Evolutionary conservation across 2,797 vertebrate species (phyloP).

Genomic region (Perodicticus potto): DNA sequence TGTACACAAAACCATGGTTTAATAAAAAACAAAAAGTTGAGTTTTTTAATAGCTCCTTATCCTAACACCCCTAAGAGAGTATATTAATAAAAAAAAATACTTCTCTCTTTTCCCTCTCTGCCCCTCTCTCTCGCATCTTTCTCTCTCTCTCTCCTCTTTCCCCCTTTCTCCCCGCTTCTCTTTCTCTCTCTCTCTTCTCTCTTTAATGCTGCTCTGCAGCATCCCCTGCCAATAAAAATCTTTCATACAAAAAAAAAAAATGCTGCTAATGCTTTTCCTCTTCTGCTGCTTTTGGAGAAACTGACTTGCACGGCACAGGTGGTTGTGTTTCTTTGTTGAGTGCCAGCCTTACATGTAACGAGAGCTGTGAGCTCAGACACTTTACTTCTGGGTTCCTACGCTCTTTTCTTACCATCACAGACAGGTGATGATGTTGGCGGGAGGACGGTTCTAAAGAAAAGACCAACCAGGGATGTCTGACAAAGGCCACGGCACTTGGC

Average conservation of each 20-base stretch:
- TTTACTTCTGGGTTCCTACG: not conserved
- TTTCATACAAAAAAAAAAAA: not conserved
- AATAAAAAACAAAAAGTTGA: too few relatives aligned
- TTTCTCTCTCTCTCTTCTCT: too few relatives aligned
- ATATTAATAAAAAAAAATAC: not conserved
- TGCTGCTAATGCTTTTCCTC: not conserved
- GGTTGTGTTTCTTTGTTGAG: not conserved
- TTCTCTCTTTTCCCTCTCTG: not conserved
- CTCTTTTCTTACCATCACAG: not conserved
- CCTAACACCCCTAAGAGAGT: not conserved
- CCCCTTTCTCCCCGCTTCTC: too few relatives aligned
- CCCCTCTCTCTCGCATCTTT: too few relatives aligned
- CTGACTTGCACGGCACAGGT: not conserved
- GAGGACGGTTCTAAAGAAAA: not conserved
- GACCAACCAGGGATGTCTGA: not conserved
- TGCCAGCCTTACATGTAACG: not conserved
- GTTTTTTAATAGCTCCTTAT: not conserved
- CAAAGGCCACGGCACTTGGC: not conserved
- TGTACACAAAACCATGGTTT: too few relatives aligned
- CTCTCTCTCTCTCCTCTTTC: too few relatives aligned
- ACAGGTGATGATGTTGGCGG: not conserved
- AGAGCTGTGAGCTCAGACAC: not conserved
- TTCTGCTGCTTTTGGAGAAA: not conserved
- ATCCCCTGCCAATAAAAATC: too few relatives aligned
- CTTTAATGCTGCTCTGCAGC: too few relatives aligned